Conservation (phyloP, 1,140 invertebrate species). For the Leptopilina clavipes region DNA sequence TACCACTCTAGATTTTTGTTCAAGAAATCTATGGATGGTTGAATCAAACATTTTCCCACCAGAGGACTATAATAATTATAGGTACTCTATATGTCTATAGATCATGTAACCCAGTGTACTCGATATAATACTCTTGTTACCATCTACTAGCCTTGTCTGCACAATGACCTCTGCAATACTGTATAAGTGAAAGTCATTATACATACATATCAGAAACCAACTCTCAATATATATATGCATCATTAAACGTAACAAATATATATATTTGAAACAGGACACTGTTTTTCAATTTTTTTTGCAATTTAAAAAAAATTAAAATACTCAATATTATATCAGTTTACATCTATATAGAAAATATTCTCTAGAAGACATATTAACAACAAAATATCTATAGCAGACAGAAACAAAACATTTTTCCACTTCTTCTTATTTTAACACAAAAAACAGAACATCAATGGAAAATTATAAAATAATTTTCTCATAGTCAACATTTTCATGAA, state of each 20-base stretch:
- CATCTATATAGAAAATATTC: too few species aligned
- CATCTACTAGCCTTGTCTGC: slow-evolving; percentile 2
- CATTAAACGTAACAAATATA: neutral
- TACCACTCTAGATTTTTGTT: neutral
- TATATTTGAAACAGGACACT: neutral
- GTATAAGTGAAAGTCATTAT: slow-evolving; percentile 23
- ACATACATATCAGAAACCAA: neutral
- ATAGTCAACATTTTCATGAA: too few species aligned
- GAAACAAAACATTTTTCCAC: too few species aligned
- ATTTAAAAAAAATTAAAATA: too few species aligned
- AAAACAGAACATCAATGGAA: too few species aligned
- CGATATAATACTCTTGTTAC: slow-evolving; percentile 16
- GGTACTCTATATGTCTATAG: neutral
- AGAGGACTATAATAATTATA: neutral
- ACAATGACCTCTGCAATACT: slow-evolving; percentile 15
- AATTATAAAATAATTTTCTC: too few species aligned
- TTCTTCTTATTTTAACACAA: too few species aligned
- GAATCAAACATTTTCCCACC: slow-evolving; percentile 4
- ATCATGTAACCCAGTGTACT: slow-evolving; percentile 1
- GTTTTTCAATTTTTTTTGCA: too few species aligned
- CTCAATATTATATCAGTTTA: too few species aligned
- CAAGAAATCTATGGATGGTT: neutral
- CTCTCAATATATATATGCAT: slow-evolving; percentile 13
- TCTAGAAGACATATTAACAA: too few species aligned
- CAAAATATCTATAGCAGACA: too few species aligned